Conservation (phyloP, 2,113 vertebrate species). For the Leptobrachium ailaonicum region DNA sequence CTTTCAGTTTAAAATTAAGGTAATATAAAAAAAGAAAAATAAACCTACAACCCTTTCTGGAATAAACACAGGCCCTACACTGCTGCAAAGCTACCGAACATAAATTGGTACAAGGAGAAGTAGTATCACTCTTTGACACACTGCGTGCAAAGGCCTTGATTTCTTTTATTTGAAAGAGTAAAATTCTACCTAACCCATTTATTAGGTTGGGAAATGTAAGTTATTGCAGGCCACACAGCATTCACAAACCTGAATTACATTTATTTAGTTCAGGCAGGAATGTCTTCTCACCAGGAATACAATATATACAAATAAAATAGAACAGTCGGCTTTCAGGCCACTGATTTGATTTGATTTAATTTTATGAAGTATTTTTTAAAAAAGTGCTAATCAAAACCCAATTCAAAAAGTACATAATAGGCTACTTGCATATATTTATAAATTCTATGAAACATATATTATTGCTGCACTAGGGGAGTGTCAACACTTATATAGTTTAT, state of each 20-base stretch:
- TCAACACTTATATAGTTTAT: too few relatives aligned
- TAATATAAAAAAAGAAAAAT: neutral
- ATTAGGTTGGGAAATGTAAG: neutral
- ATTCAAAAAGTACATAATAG: too few relatives aligned
- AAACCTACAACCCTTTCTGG: neutral
- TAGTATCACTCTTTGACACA: conserved; percentile 16
- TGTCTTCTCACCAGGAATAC: neutral
- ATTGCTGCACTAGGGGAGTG: too few relatives aligned
- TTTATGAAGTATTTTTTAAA: too few relatives aligned
- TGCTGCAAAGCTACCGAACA: conserved; percentile 3
- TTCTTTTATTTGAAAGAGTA: conserved; percentile 8
- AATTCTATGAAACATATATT: too few relatives aligned
- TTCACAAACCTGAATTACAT: neutral
- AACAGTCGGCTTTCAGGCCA: too few relatives aligned
- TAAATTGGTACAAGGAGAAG: conserved; percentile 28
- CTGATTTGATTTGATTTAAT: too few relatives aligned
- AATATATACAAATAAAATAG: too few relatives aligned
- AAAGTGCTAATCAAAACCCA: too few relatives aligned
- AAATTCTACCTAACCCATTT: neutral
- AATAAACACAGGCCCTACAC: neutral
- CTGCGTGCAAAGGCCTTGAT: conserved; percentile 10
- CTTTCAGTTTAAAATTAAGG: neutral
- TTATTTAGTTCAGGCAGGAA: neutral
- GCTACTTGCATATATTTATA: too few relatives aligned
- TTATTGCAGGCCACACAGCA: neutral